Conservation (phyloP, 2,888 invertebrate genomes). For the Lochmaea capreae region DNA sequence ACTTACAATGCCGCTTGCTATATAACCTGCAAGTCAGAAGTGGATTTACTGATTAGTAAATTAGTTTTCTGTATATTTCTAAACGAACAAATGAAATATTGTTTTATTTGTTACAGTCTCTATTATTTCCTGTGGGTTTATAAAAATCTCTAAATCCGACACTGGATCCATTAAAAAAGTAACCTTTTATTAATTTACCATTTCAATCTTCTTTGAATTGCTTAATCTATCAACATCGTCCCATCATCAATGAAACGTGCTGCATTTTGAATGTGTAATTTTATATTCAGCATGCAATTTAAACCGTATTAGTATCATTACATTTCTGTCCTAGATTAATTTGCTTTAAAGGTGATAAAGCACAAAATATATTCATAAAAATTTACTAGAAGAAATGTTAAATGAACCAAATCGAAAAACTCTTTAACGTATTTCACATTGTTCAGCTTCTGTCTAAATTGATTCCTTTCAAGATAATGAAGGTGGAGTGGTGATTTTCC, state of each 20-base stretch:
- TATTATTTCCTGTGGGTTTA: not conserved
- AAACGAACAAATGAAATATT: not conserved
- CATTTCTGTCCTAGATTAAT: not conserved
- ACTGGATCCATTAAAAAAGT: slow-evolving; percentile 19
- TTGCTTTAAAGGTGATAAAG: not conserved
- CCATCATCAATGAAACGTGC: slow-evolving; percentile 13
- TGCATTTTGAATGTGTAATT: slow-evolving; percentile 4
- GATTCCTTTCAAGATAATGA: not conserved
- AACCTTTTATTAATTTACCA: slow-evolving; percentile 20
- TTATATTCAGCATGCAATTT: slow-evolving; percentile 4
- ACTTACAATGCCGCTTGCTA: slow-evolving; percentile 21
- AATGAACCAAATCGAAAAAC: not conserved
- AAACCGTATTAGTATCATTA: slow-evolving; percentile 3
- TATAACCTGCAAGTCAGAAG: slow-evolving; percentile 25
- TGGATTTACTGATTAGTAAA: not conserved
- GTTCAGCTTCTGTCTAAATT: not conserved
- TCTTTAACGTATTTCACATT: not conserved
- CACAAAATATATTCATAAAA: not conserved
- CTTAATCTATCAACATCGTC: slow-evolving; percentile 17
- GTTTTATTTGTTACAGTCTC: not conserved
- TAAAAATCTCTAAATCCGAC: not conserved
- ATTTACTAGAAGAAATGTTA: not conserved
- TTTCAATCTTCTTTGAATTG: slow-evolving; percentile 11
- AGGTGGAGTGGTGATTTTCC: slow-evolving; percentile 13
- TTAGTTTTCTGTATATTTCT: not conserved